phyloP scores from a whole-genome alignment of 2,888 invertebrate species.

The Patella pellucida region DNA sequence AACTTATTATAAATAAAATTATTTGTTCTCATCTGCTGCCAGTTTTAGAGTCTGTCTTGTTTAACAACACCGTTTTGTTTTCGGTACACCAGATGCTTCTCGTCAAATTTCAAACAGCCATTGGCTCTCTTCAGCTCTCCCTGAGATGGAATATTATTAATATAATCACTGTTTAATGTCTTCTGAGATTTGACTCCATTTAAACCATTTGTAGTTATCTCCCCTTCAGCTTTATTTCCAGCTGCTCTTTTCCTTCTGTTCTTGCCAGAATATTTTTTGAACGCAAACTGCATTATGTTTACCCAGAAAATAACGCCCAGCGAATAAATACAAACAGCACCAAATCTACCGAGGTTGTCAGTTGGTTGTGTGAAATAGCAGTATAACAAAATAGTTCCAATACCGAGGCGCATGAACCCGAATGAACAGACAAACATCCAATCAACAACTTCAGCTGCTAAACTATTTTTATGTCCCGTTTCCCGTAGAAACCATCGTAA shows the following conservation, averaged over 20 bases:
- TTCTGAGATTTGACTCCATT: background rate
- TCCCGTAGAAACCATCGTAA: constrained; percentile 67
- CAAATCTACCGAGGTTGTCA: constrained; percentile 58
- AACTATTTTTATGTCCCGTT: constrained; percentile 48
- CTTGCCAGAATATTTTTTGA: constrained; percentile 50
- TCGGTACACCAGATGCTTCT: constrained; percentile 16
- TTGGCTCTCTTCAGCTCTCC: constrained; percentile 27
- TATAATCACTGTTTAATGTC: constrained; percentile 16
- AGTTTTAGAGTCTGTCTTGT: too few relatives aligned
- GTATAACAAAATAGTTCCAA: constrained; percentile 60
- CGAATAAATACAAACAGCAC: constrained; percentile 61
- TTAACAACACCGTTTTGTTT: too few relatives aligned
- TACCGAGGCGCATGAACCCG: constrained; percentile 58
- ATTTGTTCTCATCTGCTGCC: too few relatives aligned
- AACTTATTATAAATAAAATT: too few relatives aligned
- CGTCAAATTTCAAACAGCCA: constrained; percentile 17
- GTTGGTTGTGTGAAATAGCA: constrained; percentile 55
- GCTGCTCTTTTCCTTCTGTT: background rate
- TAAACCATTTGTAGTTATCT: background rate
- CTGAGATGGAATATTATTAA: constrained; percentile 16
- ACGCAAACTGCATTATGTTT: constrained; percentile 61
- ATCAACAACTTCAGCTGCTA: constrained; percentile 60
- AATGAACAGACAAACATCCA: constrained; percentile 64
- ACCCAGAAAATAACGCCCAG: constrained; percentile 67
- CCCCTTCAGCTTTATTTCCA: background rate